Percentiles rank a stretch among this genome's conserved stretches.
Conservation (phyloP, 2,113 vertebrate genomes). For the Hypanus sabinus region DNA sequence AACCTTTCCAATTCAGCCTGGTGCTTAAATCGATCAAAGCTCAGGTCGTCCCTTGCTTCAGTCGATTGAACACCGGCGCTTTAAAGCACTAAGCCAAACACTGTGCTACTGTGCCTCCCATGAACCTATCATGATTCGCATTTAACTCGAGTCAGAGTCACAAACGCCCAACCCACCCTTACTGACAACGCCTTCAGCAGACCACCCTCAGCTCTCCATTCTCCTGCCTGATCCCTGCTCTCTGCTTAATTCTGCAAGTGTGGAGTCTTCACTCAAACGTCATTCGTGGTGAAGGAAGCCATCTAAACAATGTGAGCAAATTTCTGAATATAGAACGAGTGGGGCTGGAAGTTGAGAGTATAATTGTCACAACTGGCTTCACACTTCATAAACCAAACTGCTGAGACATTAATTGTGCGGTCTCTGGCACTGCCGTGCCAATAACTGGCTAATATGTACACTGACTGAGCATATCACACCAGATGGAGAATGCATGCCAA, state of each 20-base stretch:
- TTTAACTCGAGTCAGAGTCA: too few species aligned
- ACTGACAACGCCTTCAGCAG: neutral
- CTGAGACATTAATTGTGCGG: neutral
- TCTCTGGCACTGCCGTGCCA: neutral
- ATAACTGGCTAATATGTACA: conserved; percentile 46
- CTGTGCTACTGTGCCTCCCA: too few species aligned
- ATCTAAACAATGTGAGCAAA: neutral
- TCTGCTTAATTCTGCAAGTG: neutral
- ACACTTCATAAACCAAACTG: neutral
- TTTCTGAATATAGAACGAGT: neutral
- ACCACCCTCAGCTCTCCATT: neutral
- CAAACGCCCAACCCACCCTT: neutral
- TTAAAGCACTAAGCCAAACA: too few species aligned
- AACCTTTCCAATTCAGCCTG: too few species aligned
- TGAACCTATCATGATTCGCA: too few species aligned
- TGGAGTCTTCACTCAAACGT: neutral
- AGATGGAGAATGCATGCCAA: conserved; percentile 41
- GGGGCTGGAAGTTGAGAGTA: neutral
- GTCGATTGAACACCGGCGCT: too few species aligned
- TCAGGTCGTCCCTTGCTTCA: too few species aligned
- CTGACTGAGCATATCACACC: conserved; percentile 48
- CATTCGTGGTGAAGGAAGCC: neutral
- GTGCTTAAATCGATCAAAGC: too few species aligned
- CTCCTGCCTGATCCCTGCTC: neutral
- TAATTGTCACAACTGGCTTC: neutral